Base-by-base conservation (phyloP, 2,888 invertebrate genomes). In the Criorhina ranunculi region DNA sequence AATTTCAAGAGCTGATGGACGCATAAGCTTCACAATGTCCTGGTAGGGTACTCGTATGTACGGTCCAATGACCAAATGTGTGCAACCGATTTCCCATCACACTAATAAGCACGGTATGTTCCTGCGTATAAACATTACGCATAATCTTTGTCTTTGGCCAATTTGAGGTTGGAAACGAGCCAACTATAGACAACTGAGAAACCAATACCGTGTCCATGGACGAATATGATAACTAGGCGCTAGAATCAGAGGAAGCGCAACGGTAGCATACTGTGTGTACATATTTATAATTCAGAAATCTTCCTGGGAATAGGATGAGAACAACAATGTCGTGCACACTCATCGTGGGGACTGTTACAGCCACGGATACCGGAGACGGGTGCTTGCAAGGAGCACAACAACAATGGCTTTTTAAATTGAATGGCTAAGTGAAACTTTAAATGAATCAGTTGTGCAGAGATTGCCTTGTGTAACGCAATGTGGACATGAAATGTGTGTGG, bases 161-260 rank as follows among this genome's bases (percentile, higher is more conserved):
- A 83, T 79, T 83, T 83, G 73, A 73, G 73, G 73, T 59, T 83
- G 49, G 44, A 73, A 55, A 12, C 57, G 40, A 51, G 40, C 53
- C 66, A 40, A 44, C 76, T 62, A 75, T 67, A 42, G 60, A 42
- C 44, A 35, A 44, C 24, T 35, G 62, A 29, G 55, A 57, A 81
- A 51, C 62, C 64, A 70, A 66, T 75, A 80, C 77, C 53, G 73
- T 78, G 60, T 66, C 64, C 67, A 40, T 35, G 66, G 78, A 78
- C n/a, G 83, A 69, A 83, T 83, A 83, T 83, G 83, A 83, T 83
- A 83, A 83, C 83, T 83, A 78, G 78, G 83, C 83, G 83, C 78
- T 83, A 83, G 83, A 83, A 78, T 78, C 83, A 78, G 83, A 73
- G 57, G 57, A 75, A 49, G 60, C 57, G 17, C 66, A 40, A 60